Base-by-base conservation (phyloP, 2,888 invertebrate genomes). In the Argyra leucocephala region DNA sequence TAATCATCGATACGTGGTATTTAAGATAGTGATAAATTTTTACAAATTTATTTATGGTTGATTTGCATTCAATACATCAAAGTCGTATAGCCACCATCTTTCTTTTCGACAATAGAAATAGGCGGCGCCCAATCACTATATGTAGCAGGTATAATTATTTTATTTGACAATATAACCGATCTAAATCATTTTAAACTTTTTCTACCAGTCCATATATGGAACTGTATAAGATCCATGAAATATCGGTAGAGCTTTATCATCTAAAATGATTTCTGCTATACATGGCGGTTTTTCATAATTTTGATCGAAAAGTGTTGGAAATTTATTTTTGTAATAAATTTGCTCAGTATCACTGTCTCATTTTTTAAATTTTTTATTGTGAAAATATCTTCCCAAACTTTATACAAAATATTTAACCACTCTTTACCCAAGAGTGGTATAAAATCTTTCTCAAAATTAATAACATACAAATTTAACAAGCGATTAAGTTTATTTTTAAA, bases 81-180 rank as follows among this genome's bases (percentile, higher is more conserved):
- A n/a, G n/a, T n/a, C n/a, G n/a, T n/a, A n/a, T n/a, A n/a, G n/a
- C n/a, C n/a, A n/a, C n/a, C n/a, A n/a, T n/a, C n/a, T n/a, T n/a
- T n/a, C n/a, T n/a, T n/a, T n/a, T n/a, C n/a, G n/a, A n/a, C n/a
- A n/a, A n/a, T n/a, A 0, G 75, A 73, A 7, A 75, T 69, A 4
- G 75, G 74, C 63, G 70, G 70, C 21, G 72, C 73, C 73, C 71
- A 74, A 37, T 72, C 68, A 59, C 70, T 71, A 66, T 66, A 62
- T 26, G 64, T 67, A 12, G 73, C 67, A 36, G 70, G 67, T n/a
- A 62, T 61, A 57, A 73, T 62, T 36, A 74, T 69, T n/a, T 70
- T 70, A 15, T 67, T 58, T 22, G 22, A 22, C 31, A 62, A n/a
- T n/a, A 62, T 22, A 69, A 31, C 24, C 57, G 23, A 7, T 65